Base-by-base conservation (phyloP, 2,113 vertebrate species). In the Myrmecobius fasciatus region DNA sequence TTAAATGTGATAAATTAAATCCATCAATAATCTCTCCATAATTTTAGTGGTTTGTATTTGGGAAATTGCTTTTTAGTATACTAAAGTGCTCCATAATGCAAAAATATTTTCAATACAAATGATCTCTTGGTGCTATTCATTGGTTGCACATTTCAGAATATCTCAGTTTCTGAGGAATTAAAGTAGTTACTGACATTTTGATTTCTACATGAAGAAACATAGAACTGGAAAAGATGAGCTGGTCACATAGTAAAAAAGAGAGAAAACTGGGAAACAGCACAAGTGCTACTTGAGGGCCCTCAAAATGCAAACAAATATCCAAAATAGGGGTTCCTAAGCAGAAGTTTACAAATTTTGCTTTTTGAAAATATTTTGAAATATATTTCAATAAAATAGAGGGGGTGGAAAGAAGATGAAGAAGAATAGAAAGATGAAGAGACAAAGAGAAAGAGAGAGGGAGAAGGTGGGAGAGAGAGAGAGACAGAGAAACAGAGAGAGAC, bases 1-100 rank as follows among this genome's bases (percentile, higher is more conserved):
- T 60, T 26, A 95, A 96, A 5, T 36, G 1, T 83, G 46, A 96
- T 67, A 94, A 90, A 89, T 93, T 92, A 91, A 94, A 92, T 43
- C 20, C 31, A 95, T 4, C 60, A 89, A 46, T 91, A 49, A 31
- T 89, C 53, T 91, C 46, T 24, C 31, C 89, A 54, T 93, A 94
- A 92, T 46, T 43, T 95, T 47, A 51, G 20, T 43, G 67, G 67
- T 83, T 83, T 43, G 7, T n/a, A 43, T 83, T 83, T 24, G 36
- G 7, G 67, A 83, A 83, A 83, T 43, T 43, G 67, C n/a, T 83
- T 83, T 83, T 83, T 6, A 43, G 24, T n/a, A 43, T 22, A 43
- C 20, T 43, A 22, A 83, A 7, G 5, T 24, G 7, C n/a, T 83
- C 7, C n/a, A 24, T 2, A 83, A 31, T 43, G 36, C 17, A 83